phyloP scores from a whole-genome alignment of 2,888 invertebrate genomes.

The Synergus gifuensis region DNA sequence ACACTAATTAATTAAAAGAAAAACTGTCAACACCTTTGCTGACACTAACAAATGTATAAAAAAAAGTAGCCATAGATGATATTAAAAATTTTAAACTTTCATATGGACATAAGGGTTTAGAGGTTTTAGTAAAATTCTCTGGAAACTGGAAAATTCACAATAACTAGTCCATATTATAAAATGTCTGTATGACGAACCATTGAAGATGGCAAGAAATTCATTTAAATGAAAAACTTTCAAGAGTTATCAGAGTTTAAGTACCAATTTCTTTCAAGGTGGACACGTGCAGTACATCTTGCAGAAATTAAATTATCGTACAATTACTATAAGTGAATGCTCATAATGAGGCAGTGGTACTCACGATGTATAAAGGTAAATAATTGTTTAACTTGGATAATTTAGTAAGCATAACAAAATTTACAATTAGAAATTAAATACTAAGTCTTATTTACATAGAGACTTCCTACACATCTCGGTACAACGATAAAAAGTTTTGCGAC shows the following conservation, averaged over 20 bases:
- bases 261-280: slow-evolving; percentile 24
- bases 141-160: no score
- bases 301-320: slow-evolving; percentile 22
- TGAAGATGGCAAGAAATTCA: background rate
- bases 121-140: no score
- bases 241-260: background rate
- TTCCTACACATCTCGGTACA: background rate
- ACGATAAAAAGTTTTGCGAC: background rate
- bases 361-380: background rate
- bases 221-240: background rate
- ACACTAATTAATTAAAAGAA: background rate
- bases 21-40: background rate
- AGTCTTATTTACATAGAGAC: background rate
- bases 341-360: slow-evolving; percentile 6
- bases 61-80: background rate
- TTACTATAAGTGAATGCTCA: slow-evolving; percentile 15
- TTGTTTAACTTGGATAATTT: slow-evolving; percentile 1
- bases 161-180: no score
- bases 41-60: background rate
- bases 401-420: background rate
- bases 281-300: background rate
- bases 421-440: background rate
- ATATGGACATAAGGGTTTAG: no score
- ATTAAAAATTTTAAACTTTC: no score
- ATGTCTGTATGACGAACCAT: background rate